phyloP scores from a whole-genome alignment of 2,113 vertebrate genomes.

The Cavia porcellus region DNA sequence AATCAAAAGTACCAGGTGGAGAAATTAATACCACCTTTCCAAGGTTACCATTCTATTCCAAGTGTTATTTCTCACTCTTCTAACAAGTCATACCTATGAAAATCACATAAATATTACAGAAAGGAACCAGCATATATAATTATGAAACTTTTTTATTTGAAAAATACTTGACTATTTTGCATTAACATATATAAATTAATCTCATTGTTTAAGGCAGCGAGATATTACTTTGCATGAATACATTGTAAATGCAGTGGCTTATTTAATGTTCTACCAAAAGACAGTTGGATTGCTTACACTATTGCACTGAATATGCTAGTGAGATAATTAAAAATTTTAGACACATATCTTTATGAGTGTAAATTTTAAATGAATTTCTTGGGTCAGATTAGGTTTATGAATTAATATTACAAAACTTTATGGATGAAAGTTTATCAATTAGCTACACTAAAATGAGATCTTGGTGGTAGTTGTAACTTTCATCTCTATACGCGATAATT shows the following conservation, averaged over 20 bases:
- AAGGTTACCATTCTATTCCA: background rate
- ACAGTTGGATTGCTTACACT: background rate
- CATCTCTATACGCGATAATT: background rate
- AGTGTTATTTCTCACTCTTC: background rate
- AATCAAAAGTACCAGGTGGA: background rate
- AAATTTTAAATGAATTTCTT: background rate
- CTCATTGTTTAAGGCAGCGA: background rate
- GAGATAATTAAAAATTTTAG: background rate
- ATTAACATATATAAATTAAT: background rate
- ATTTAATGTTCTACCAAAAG: background rate
- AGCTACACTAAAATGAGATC: background rate
- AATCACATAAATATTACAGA: background rate
- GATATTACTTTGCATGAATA: background rate
- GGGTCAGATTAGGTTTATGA: background rate
- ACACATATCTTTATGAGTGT: background rate
- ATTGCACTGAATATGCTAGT: background rate
- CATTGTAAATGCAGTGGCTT: background rate
- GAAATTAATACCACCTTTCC: background rate
- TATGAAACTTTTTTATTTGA: slow-evolving; percentile 20
- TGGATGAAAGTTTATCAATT: background rate
- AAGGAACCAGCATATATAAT: background rate
- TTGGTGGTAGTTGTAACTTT: background rate
- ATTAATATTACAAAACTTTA: background rate
- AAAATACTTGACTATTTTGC: background rate
- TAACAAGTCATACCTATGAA: background rate